Evolutionary conservation across 2,113 vertebrate species (phyloP).

Genomic region (Phrynocephalus versicolor): DNA sequence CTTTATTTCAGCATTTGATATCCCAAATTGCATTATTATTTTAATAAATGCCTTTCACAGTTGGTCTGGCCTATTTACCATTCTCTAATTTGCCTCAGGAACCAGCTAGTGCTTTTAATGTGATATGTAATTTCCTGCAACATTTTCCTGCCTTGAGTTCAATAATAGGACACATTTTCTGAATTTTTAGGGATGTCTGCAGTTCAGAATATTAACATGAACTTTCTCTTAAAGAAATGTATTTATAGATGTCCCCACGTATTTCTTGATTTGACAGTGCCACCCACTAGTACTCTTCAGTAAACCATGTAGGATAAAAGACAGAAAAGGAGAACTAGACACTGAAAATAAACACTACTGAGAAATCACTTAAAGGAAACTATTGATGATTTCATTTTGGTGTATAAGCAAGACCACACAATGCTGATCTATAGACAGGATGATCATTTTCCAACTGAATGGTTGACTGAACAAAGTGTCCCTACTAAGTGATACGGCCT

Average conservation of each 20-base stretch:
- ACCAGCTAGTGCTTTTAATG: background rate
- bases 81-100: background rate
- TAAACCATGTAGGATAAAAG: background rate
- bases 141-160: background rate
- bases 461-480: background rate
- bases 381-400: background rate
- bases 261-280: background rate
- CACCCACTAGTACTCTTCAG: background rate
- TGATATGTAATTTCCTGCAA: background rate
- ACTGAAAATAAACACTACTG: background rate
- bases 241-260: background rate
- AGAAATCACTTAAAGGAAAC: slow-evolving; percentile 1
- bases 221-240: background rate
- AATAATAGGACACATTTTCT: background rate
- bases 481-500: background rate
- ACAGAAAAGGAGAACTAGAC: background rate
- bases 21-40: too few relatives aligned
- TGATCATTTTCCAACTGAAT: slow-evolving; percentile 8
- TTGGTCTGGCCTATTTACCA: background rate
- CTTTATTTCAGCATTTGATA: background rate
- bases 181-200: background rate
- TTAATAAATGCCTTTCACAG: background rate
- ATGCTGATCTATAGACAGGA: background rate
- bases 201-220: background rate
- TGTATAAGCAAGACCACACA: background rate